phyloP scores from a whole-genome alignment of 2,113 vertebrate species.

The Phaetusa simplex region DNA sequence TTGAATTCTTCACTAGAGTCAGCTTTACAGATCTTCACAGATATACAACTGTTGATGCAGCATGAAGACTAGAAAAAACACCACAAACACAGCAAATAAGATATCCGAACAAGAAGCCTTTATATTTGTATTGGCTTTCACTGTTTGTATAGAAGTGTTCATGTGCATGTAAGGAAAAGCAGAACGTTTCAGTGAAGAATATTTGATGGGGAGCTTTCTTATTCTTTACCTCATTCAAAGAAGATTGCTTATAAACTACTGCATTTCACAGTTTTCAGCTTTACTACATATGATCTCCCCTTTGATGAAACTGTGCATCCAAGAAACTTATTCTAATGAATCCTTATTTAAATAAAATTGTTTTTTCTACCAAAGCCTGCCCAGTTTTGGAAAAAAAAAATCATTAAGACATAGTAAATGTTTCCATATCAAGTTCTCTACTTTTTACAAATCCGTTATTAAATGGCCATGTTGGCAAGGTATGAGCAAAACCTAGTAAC shows the following conservation, averaged over 20 bases:
- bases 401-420: not conserved
- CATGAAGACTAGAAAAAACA: not conserved
- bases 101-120: not conserved
- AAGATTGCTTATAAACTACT: not conserved
- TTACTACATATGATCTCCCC: not conserved
- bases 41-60: not conserved
- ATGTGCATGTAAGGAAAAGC: not conserved
- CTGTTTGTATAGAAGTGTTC: not conserved
- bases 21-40: not conserved
- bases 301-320: not conserved
- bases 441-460: not conserved
- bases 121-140: not conserved
- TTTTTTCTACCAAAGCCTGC: not conserved
- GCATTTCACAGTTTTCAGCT: not conserved
- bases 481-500: not conserved
- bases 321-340: not conserved
- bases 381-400: fast-evolving
- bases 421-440: not conserved
- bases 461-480: not conserved
- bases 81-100: not conserved
- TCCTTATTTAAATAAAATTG: not conserved
- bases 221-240: not conserved
- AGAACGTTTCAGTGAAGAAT: not conserved
- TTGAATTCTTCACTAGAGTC: not conserved
- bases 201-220: not conserved